Evolutionary conservation across 2,797 vertebrate species (phyloP), one percentile per base, ranked within the genome.

Genomic region (Falco naumanni): DNA sequence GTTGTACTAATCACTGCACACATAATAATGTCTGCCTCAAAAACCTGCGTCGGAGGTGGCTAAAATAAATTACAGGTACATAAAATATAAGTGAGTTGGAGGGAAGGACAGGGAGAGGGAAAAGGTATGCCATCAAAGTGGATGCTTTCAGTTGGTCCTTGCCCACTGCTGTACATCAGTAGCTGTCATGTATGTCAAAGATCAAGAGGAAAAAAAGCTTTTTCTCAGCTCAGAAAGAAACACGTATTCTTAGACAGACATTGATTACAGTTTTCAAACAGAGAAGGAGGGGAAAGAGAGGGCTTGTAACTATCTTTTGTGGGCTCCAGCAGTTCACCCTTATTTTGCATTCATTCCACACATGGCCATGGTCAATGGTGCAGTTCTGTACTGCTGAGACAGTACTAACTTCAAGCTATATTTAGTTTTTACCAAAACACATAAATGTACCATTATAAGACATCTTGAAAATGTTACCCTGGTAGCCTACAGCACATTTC

Each of bases 211-310:
- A 84, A 75, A 75, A 78, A 78, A 59, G 33, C n/a, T 71, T 81
- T 89, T 87, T 50, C 53, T 74, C 39, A 60, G 65, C 57, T 89
- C 65, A 78, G 78, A 93, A 84, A 93, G 45, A 18, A 89, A 56
- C 45, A 75, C 26, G 8, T n/a, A 37, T 37, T 95, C 70, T 82
- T 56, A 14, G 65, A 68, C 89, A 84, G 65, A 70, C 1, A 6
- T n/a, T 89, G 78, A 94, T 93, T 91, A 81, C 78, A 91, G 90
- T 64, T 93, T 94, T 95, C 94, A 91, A 54, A 75, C 57, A 56
- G 82, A 71, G 87, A 41, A 87, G 94, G 72, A 83, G 64, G 61
- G 13, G 48, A 84, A 70, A 84, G 56, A 95, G 41, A 87, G 45
- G 48, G 56, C 22, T 59, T 29, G 66, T 66, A 74, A 70, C 87